Conservation (phyloP, 2,797 vertebrate species). For the Cossypha caffra region DNA sequence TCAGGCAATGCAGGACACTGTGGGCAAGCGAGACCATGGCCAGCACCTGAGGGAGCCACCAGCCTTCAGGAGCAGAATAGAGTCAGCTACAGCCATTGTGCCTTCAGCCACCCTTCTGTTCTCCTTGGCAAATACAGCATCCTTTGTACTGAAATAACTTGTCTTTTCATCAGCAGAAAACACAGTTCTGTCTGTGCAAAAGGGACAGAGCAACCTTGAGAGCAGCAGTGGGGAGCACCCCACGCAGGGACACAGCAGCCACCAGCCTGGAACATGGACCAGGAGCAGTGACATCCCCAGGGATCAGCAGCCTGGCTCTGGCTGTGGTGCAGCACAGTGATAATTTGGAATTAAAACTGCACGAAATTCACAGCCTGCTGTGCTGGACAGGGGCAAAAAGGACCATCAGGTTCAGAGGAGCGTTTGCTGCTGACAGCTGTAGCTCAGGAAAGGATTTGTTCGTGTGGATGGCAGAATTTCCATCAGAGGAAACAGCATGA, state of each 20-base stretch:
- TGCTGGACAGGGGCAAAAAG: neutral
- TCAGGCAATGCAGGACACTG: neutral
- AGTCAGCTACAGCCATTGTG: neutral
- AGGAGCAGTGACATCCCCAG: neutral
- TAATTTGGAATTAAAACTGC: neutral
- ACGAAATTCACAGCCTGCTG: accelerated
- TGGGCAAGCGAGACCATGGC: neutral
- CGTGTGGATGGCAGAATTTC: neutral
- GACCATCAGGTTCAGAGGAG: neutral
- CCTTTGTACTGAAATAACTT: neutral
- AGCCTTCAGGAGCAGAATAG: neutral
- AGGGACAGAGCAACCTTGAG: neutral
- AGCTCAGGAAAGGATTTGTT: neutral
- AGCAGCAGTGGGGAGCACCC: neutral
- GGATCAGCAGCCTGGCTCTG: neutral
- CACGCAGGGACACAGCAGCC: accelerated
- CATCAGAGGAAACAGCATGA: neutral
- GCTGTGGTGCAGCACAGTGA: accelerated
- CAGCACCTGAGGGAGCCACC: neutral
- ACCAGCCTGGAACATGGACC: neutral
- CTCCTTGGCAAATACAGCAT: neutral
- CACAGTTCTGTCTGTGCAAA: neutral
- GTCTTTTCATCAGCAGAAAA: neutral
- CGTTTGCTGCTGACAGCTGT: neutral
- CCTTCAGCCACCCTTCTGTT: neutral